These are phyloP conservation scores for Holotrichia oblita DNA, from an alignment of 1,140 invertebrate genomes.

Conservation along the genomic window DNA sequence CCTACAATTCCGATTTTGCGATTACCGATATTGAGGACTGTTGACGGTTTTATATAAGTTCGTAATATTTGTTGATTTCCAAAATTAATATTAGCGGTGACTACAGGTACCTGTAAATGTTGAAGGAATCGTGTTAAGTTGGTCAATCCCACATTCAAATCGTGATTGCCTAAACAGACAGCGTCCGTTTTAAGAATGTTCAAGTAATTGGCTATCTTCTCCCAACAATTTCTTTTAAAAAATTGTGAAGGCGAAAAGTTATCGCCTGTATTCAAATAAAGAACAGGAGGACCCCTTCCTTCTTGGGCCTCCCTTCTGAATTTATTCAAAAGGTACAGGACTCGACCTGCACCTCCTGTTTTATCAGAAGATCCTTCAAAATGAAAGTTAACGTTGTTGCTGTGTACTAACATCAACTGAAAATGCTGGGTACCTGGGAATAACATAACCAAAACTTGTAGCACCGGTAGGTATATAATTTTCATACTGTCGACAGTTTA, in stretches of 20 bases:
- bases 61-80: slow-evolving; percentile 61
- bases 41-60: slow-evolving; percentile 68
- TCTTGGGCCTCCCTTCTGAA: slow-evolving; percentile 65
- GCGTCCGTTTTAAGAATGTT: slow-evolving; percentile 82
- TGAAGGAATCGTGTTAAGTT: slow-evolving; percentile 82
- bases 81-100: slow-evolving; percentile 79
- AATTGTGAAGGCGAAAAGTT: slow-evolving; percentile 87
- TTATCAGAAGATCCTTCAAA: slow-evolving; percentile 71
- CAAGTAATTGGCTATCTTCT: slow-evolving; percentile 78
- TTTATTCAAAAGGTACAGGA: slow-evolving; percentile 71
- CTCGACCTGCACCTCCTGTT: slow-evolving; percentile 81
- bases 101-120: slow-evolving; percentile 74
- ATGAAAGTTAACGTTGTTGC: slow-evolving; percentile 89
- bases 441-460: neutral
- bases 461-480: neutral
- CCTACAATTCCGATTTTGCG: slow-evolving; percentile 85
- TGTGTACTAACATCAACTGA: slow-evolving; percentile 78
- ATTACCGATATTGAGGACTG: slow-evolving; percentile 70
- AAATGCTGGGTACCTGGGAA: slow-evolving; percentile 56
- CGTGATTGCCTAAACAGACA: slow-evolving; percentile 91
- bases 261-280: slow-evolving; percentile 88
- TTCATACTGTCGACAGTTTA: too few relatives aligned
- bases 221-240: slow-evolving; percentile 82
- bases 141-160: slow-evolving; percentile 85
- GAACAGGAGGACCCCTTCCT: slow-evolving; percentile 66